Base-by-base conservation (phyloP, 2,888 invertebrate genomes). In the Strigamia transsilvanica region DNA sequence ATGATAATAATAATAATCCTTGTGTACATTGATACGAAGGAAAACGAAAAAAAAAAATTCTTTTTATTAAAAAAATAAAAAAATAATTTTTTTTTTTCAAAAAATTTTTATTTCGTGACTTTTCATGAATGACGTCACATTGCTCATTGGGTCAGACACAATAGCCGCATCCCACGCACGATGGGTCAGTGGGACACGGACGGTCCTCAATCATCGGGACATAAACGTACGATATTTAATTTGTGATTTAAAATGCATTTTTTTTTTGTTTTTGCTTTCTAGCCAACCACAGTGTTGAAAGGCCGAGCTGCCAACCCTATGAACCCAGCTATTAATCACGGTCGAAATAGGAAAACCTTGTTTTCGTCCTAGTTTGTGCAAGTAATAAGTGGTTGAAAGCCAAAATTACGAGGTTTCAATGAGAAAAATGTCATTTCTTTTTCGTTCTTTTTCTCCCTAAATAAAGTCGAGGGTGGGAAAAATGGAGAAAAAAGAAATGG, bases 241-340 rank as follows among this genome's bases (percentile, higher is more conserved):
- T 27, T 73, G 0, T 32, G 12, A 13, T 73, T n/a, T 13, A 27
- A 12, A 21, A 5, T 2, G 5, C 1, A 18, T 56, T 56, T 56
- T 38, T 38, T 38, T 38, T 38, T 38, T 10, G 0, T 18, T 27
- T 27, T 73, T 32, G 4, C 32, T 73, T 73, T 73, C 23, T 27
- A 73, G 5, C 73, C 73, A 27, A 23, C 27, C 73, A 27, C 73
- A 27, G 32, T 32, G 73, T 73, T 73, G 73, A 73, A 73, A 73
- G 73, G 73, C 73, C 73, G 23, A 73, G 73, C 73, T 73, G 73
- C 27, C 73, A 73, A 73, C 73, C 32, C 73, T 73, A 15, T 32
- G 73, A 73, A 73, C 73, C 73, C 73, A 73, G 27, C 73, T 73
- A 73, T 73, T 73, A 73, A 73, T 73, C 73, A 73, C 73, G 73